Percentiles rank a stretch among this genome's conserved stretches.
Conservation (phyloP, 2,797 vertebrate species). For the Sylvilagus floridanus region DNA sequence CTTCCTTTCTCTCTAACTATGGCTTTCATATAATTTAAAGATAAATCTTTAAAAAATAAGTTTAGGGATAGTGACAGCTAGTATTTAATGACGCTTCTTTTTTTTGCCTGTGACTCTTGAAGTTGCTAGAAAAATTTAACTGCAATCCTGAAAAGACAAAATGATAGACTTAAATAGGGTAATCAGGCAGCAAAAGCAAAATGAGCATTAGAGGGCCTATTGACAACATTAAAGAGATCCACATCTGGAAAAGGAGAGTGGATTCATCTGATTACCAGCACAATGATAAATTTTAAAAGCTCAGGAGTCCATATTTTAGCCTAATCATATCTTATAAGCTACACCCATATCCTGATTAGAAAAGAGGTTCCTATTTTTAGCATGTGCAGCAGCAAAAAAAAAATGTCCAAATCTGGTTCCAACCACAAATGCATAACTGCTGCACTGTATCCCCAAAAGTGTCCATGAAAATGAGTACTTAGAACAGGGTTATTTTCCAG, state of each 20-base stretch:
- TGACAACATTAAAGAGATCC: neutral
- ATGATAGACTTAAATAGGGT: neutral
- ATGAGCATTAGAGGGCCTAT: neutral
- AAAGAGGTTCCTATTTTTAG: neutral
- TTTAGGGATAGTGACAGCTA: neutral
- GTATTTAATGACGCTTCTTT: neutral
- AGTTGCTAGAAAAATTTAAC: neutral
- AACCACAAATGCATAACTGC: neutral
- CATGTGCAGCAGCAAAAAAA: neutral
- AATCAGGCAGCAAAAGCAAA: neutral
- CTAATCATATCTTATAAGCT: neutral
- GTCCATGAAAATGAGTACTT: neutral
- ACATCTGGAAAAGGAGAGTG: neutral
- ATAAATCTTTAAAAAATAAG: no score
- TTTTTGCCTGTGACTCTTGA: neutral
- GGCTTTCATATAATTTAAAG: no score
- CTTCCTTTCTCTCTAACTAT: no score
- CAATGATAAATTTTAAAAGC: neutral
- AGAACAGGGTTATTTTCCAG: neutral
- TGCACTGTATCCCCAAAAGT: neutral
- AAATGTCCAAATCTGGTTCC: neutral
- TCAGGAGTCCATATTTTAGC: neutral
- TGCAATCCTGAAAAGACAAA: neutral
- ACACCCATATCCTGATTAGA: neutral
- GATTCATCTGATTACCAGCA: neutral